A percentile compares a stretch with the other conserved stretches of the same genome.
Evolutionary conservation across 2,113 vertebrate species (phyloP).

Genomic region (Propithecus coquereli): DNA sequence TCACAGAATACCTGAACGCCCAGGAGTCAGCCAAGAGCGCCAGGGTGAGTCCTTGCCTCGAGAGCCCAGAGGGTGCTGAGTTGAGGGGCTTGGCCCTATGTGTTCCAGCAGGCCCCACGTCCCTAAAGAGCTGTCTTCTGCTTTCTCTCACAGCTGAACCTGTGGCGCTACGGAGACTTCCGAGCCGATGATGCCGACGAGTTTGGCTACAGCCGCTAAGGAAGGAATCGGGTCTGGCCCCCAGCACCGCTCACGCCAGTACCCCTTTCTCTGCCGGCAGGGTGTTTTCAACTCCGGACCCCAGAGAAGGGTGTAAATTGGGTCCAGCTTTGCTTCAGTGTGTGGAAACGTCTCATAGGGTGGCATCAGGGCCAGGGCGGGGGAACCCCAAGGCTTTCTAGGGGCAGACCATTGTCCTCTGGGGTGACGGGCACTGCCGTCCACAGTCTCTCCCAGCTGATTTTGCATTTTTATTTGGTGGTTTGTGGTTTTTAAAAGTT

Average conservation of each 20-base stretch:
- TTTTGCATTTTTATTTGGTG: slow-evolving; percentile 59
- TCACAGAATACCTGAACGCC: slow-evolving; percentile 92
- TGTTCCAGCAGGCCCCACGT: background rate
- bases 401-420: background rate
- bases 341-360: slow-evolving; percentile 40
- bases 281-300: slow-evolving; percentile 4
- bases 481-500: slow-evolving; percentile 8
- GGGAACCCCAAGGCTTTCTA: background rate
- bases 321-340: slow-evolving; percentile 71
- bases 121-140: background rate
- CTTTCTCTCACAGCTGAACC: slow-evolving; percentile 86
- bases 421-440: background rate
- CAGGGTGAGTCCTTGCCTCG: slow-evolving; percentile 83
- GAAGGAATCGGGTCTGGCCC: background rate
- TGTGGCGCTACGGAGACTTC: slow-evolving; percentile 96
- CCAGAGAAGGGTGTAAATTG: background rate
- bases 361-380: background rate
- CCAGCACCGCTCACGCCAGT: background rate
- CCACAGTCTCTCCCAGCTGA: background rate
- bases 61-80: too few relatives aligned
- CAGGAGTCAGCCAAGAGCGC: slow-evolving; percentile 94
- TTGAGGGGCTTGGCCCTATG: background rate
- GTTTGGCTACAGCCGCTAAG: slow-evolving; percentile 90
- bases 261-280: background rate
- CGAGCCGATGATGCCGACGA: slow-evolving; percentile 91